A percentile compares a stretch with the other conserved stretches of the same genome.
These are phyloP conservation scores for Babyrousa celebensis DNA, from an alignment of 2,797 vertebrate genomes.

Conservation along the genomic window DNA sequence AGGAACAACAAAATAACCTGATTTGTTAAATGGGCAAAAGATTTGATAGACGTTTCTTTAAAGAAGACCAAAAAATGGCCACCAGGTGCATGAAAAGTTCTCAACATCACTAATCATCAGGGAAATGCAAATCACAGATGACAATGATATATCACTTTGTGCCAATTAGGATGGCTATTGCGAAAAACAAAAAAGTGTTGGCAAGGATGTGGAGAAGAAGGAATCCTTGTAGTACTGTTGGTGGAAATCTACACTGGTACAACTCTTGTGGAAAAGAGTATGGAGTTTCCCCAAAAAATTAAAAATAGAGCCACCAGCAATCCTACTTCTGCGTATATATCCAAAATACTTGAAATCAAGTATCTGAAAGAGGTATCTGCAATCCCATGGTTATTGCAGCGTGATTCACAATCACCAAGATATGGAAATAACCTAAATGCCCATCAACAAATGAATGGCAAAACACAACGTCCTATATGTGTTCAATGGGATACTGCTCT, in stretches of 20 bases:
- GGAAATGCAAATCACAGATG: background rate
- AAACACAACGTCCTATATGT: background rate
- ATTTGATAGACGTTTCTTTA: background rate
- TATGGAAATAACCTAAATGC: background rate
- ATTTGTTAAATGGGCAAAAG: background rate
- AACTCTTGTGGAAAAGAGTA: background rate
- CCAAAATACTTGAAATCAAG: background rate
- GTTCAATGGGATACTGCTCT: background rate
- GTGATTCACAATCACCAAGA: background rate
- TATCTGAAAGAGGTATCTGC: background rate
- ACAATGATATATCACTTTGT: background rate
- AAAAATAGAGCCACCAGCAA: background rate
- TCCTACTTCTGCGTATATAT: background rate
- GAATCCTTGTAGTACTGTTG: background rate
- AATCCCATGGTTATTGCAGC: background rate
- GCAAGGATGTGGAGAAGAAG: background rate
- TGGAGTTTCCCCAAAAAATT: background rate
- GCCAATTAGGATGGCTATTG: background rate
- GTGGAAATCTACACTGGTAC: background rate
- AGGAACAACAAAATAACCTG: background rate
- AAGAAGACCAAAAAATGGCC: background rate
- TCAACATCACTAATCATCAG: background rate
- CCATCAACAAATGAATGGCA: background rate
- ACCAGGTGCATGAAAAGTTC: background rate
- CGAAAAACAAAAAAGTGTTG: background rate